Evolutionary conservation across 1,140 invertebrate genomes (phyloP), one percentile per base, ranked within the genome.

Genomic region (Calliopsis andreniformis): DNA sequence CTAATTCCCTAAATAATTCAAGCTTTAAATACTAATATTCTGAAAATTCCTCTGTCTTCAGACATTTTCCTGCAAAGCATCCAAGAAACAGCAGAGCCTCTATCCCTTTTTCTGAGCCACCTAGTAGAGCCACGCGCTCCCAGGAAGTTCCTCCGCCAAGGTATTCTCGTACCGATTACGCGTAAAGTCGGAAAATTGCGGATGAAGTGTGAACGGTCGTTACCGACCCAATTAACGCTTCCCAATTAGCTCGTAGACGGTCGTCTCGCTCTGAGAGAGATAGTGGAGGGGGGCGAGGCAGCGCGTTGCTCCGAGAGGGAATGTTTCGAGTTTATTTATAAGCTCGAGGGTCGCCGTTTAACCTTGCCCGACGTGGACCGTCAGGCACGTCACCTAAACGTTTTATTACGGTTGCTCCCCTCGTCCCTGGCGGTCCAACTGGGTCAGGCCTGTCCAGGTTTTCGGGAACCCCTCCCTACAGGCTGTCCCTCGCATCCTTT

Each of bases 311-410:
- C 53, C 30, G 25, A 20, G 62, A 53, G 70, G 68, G 59, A 64
- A 63, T 66, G 79, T 76, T 61, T 76, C 70, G 61, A 20, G 51
- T 73, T 82, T 89, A 89, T 89, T 89, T 87, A 89, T 89, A 89
- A 88, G 76, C 79, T 84, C 78, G 87, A 88, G 86, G 88, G 88
- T 88, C 87, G 83, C 23, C 72, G 78, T n/a, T 88, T 89, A 87
- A 89, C 86, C 88, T 89, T 89, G 88, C 59, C 87, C 88, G 87
- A 82, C 83, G 83, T 72, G 78, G 77, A 82, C 62, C 85, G 79
- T 79, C 76, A 81, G 72, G 84, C 78, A 76, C 78, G 84, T 80
- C 80, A 75, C 69, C 82, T 58, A 70, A 58, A 56, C 53, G 72
- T 82, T 82, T 82, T 78, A 85, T 85, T 82, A 56, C 66, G 35